phyloP scores from a whole-genome alignment of 1,140 invertebrate species.

The Drosophila sechellia region DNA sequence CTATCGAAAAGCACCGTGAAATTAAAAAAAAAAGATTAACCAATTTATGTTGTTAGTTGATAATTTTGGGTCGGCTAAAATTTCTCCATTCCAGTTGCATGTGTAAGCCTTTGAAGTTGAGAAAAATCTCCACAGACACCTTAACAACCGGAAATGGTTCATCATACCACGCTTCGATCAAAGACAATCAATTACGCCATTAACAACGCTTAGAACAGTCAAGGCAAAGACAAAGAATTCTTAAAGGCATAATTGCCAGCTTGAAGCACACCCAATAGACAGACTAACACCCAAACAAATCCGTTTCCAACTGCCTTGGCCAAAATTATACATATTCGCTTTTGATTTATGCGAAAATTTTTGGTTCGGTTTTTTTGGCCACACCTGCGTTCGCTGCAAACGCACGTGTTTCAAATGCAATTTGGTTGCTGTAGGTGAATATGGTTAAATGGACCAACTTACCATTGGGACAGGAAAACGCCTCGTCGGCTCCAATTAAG shows the following conservation, averaged over 20 bases:
- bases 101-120: background rate
- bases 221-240: constrained; percentile 23
- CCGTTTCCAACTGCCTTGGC: constrained; percentile 13
- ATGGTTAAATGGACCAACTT: constrained; percentile 35
- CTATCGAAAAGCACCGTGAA: constrained; percentile 35
- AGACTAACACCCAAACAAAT: constrained; percentile 38
- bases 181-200: constrained; percentile 45
- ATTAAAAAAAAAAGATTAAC: constrained; percentile 18
- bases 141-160: constrained; percentile 33
- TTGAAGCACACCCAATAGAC: constrained; percentile 17
- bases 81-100: background rate
- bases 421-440: constrained; percentile 9
- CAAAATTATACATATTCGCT: constrained; percentile 61
- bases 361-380: constrained; percentile 42
- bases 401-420: constrained; percentile 61
- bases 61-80: constrained; percentile 17
- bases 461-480: constrained; percentile 79
- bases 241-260: constrained; percentile 30
- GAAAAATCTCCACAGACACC: background rate
- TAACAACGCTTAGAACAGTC: constrained; percentile 31
- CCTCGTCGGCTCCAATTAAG: constrained; percentile 66
- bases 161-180: constrained; percentile 22
- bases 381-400: constrained; percentile 57
- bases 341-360: constrained; percentile 63
- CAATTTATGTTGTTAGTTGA: background rate